Base-by-base conservation (phyloP, 2,888 invertebrate genomes). In the Stenolophus ochropezus region DNA sequence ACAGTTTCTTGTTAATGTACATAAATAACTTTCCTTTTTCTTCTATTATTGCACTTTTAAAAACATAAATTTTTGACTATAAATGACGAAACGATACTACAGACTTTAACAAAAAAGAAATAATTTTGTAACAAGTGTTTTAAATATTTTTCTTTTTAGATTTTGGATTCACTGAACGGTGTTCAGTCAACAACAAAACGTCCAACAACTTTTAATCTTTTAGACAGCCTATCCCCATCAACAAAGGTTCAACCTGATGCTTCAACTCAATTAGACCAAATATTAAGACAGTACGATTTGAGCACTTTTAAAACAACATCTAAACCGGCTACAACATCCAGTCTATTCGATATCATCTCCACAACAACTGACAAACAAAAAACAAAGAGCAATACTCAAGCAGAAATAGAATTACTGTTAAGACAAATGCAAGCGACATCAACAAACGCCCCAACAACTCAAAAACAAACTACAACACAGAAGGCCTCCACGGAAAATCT, bases 361-460 rank as follows among this genome's bases (percentile, higher is more conserved):
- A 42, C 73, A 23, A 73, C 47, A 49, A 73, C 49, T 11, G 25
- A 49, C 6, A 23, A 21, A 23, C 73, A 73, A 73, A 73, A 21
- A 23, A 14, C 49, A 16, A 73, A 53, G 53, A 18, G n/a, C n/a
- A 49, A 27, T n/a, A 25, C 81, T 61, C n/a, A 84, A 58, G n/a
- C 83, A 82, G 0, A 84, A 83, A 74, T 88, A 61, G 86, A 87
- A 82, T 85, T 88, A 14, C 84, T 89, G 8, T 81, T 89, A 8
- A 88, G 87, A 81, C 87, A 89, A 69, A 69, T 69, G 33, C 65
- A 69, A 16, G 61, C 14, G 8, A 56, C 8, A 20, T 20, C 21
- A 56, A 69, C 16, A 27, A 27, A 8, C 11, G 42, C 33, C 8
- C 11, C 61, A 21, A 18, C 65, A 69, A 73, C 65, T 18, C 47